Evolutionary conservation across 2,797 vertebrate species (phyloP).

Genomic region (Chaetophractus vellerosus): DNA sequence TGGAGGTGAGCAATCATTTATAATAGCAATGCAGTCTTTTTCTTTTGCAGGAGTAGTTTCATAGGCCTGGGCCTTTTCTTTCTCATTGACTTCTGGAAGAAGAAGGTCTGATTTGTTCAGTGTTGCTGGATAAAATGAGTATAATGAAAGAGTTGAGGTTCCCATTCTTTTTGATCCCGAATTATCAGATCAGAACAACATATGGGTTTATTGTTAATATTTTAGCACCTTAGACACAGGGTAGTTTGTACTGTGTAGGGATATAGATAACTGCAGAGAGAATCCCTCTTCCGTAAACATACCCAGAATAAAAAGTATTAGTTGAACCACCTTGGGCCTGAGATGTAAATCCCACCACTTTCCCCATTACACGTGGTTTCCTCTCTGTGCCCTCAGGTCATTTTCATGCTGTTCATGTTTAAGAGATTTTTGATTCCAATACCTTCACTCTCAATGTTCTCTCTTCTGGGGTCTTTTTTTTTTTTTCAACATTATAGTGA

Average conservation of each 20-base stretch:
- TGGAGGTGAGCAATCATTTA: no score
- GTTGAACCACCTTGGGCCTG: neutral
- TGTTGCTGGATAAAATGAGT: neutral
- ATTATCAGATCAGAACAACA: neutral
- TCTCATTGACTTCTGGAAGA: neutral
- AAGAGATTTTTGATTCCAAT: neutral
- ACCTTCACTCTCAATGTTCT: neutral
- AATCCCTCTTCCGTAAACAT: no score
- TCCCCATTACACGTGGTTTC: rapidly evolving
- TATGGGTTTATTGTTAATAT: neutral
- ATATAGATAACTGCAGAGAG: neutral
- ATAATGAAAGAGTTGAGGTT: neutral
- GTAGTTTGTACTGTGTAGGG: neutral
- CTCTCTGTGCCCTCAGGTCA: neutral
- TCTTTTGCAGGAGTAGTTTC: neutral
- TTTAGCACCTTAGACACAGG: neutral
- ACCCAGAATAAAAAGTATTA: neutral
- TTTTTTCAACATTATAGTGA: neutral
- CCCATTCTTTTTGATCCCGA: no score
- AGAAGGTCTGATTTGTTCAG: neutral
- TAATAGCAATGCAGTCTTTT: neutral
- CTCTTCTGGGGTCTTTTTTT: neutral
- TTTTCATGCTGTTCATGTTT: neutral
- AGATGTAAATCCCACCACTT: neutral
- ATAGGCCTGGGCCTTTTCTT: neutral